Percentiles rank a stretch among this genome's conserved stretches.
phyloP scores from a whole-genome alignment of 1,140 invertebrate genomes.

The Pemphigus obesinymphae region DNA sequence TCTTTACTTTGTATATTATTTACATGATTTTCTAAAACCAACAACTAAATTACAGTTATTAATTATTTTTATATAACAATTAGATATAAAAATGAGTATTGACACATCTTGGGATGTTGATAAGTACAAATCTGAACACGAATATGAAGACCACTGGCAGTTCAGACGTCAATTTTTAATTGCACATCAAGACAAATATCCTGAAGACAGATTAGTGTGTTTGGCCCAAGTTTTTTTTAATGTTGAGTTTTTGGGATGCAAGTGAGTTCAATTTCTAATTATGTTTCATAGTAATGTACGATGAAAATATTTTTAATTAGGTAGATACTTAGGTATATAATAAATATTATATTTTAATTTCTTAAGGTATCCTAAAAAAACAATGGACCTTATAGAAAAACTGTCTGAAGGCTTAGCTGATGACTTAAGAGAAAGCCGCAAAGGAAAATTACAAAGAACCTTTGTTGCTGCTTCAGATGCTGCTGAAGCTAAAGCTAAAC shows the following conservation, averaged over 20 bases:
- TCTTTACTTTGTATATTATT: too few relatives aligned
- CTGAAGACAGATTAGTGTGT: slow-evolving; percentile 70
- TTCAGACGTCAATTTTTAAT: slow-evolving; percentile 69
- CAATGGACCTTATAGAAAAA: slow-evolving; percentile 71
- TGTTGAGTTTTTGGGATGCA: slow-evolving; percentile 76
- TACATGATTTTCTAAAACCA: too few relatives aligned
- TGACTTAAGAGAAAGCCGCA: slow-evolving; percentile 63
- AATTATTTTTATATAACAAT: not conserved
- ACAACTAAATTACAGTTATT: too few relatives aligned
- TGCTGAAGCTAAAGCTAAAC: slow-evolving; percentile 59
- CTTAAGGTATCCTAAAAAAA: slow-evolving; percentile 68
- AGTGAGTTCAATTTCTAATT: slow-evolving; percentile 53
- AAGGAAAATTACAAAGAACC: slow-evolving; percentile 65
- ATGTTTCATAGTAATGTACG: not conserved
- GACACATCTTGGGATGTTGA: slow-evolving; percentile 59
- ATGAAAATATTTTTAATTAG: not conserved
- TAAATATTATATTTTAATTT: not conserved
- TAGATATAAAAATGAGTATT: slow-evolving; percentile 43
- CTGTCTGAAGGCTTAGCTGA: slow-evolving; percentile 66
- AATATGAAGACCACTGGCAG: slow-evolving; percentile 79
- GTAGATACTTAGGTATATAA: too few relatives aligned
- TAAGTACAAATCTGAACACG: slow-evolving; percentile 63
- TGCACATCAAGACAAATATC: slow-evolving; percentile 65
- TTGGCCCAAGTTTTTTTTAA: slow-evolving; percentile 78
- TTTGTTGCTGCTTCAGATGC: slow-evolving; percentile 74